Evolutionary conservation across 2,113 vertebrate genomes (phyloP).

Genomic region (Larimichthys crocea): DNA sequence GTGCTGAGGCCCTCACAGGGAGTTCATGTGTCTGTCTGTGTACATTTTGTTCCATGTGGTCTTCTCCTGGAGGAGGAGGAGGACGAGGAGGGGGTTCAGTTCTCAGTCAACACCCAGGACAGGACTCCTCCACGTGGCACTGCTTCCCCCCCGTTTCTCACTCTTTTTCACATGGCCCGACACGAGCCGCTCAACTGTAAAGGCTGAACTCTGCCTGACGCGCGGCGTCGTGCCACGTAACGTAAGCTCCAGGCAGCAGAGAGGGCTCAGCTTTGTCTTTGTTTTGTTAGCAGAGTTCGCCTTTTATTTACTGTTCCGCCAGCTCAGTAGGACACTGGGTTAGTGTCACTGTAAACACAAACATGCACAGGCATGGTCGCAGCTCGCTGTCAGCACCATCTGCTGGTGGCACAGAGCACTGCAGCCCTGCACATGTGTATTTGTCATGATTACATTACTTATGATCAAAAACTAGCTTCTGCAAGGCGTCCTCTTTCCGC

Average conservation of each 20-base stretch:
- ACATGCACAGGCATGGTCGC: not conserved
- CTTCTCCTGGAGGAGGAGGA: not conserved
- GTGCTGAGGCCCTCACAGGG: conserved; percentile 15
- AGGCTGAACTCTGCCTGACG: not conserved
- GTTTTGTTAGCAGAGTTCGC: not conserved
- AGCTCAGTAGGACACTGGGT: conserved; percentile 54
- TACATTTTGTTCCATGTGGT: conserved; percentile 71
- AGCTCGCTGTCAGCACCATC: conserved; percentile 16
- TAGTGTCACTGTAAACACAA: conserved; percentile 49
- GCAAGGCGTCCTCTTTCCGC: too few species aligned
- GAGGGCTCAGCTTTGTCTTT: not conserved
- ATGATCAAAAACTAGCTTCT: too few species aligned
- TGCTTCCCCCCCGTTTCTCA: conserved; percentile 3
- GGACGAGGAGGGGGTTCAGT: not conserved
- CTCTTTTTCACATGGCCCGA: conserved; percentile 52
- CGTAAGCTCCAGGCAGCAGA: not conserved
- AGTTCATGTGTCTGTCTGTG: conserved; percentile 43
- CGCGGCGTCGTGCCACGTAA: not conserved
- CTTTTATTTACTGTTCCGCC: conserved; percentile 15
- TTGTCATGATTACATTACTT: too few species aligned
- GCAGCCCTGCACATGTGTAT: too few species aligned
- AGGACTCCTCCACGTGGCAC: conserved; percentile 64
- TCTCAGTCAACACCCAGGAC: conserved; percentile 31
- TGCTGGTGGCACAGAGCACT: conserved; percentile 25
- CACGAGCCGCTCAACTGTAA: conserved; percentile 7